Base-by-base conservation (phyloP, 1,140 invertebrate species). In the Pemphigus obesinymphae region DNA sequence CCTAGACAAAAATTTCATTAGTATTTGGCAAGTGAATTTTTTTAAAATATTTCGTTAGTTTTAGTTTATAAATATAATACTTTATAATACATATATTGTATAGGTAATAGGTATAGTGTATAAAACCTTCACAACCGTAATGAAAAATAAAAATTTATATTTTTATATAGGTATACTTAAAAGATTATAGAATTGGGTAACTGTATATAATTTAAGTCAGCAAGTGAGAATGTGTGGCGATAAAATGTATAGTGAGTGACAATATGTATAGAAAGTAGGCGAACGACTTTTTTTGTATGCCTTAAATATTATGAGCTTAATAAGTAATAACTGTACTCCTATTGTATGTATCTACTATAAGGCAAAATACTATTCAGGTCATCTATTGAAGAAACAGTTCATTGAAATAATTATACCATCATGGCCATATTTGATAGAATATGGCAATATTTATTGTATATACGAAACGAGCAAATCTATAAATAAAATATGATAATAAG, bases 261-360 rank as follows among this genome's bases (percentile, higher is more conserved):
- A 72, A 31, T 29, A 20, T 72, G 23, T 72, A 48, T 72, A 72
- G 68, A 72, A 72, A 72, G 68, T 72, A 72, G 68, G 68, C 68
- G 43, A 72, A 48, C 40, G 31, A n/a, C 17, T 13, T 45, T 72
- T 72, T 15, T 72, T 29, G 43, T 72, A 72, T 23, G 26, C 29
- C 23, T 37, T 26, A 70, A 4, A 70, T 70, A 48, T 29, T 72
- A 48, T 48, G 37, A 70, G 37, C 66, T 43, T 70, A 23, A 72
- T n/a, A 29, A 29, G 40, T 72, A 72, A 48, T 72, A 72, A 72
- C 68, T 72, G 68, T 72, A 72, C 26, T 48, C 15, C 40, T 72
- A 72, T 72, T 72, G 68, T 72, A 43, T 40, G 20, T n/a, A 68
- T 15, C 20, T 70, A 31, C 26, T 15, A 29, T 17, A 72, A 29